These are phyloP conservation scores for Mirounga angustirostris DNA, from an alignment of 2,113 vertebrate genomes.

Conservation along the genomic window DNA sequence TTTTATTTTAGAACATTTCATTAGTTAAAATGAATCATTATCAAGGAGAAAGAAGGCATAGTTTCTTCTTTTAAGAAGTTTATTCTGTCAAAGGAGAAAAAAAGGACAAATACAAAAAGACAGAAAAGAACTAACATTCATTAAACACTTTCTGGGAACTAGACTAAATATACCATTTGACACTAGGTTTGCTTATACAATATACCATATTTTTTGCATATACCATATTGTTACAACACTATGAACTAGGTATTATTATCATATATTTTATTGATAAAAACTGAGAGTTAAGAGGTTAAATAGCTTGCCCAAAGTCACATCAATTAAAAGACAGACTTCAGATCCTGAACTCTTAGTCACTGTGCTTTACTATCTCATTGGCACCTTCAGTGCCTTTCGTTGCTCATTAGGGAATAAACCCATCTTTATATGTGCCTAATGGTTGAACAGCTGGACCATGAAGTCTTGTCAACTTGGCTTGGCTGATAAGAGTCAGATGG, in stretches of 20 bases:
- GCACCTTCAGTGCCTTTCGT: background rate
- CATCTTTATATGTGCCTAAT: background rate
- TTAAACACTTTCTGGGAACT: background rate
- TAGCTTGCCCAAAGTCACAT: background rate
- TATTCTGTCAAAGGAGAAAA: slow-evolving; percentile 15
- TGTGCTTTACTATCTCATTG: background rate
- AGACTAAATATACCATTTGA: background rate
- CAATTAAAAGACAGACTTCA: background rate
- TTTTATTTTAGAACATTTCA: background rate
- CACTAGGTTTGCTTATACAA: background rate
- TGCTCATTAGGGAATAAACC: background rate
- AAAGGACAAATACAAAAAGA: background rate
- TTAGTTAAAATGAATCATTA: slow-evolving; percentile 34
- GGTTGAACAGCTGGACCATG: background rate
- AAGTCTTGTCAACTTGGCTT: background rate
- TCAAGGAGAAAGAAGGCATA: background rate
- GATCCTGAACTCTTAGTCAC: background rate
- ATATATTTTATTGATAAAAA: background rate
- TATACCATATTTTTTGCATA: background rate
- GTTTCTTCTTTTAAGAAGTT: slow-evolving; percentile 13
- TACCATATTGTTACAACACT: background rate
- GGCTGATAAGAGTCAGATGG: background rate
- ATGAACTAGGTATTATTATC: background rate
- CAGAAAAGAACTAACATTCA: background rate
- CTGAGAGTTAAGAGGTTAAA: background rate